Evolutionary conservation across 2,888 invertebrate species (phyloP).

Genomic region (Chaetoderma sp.): DNA sequence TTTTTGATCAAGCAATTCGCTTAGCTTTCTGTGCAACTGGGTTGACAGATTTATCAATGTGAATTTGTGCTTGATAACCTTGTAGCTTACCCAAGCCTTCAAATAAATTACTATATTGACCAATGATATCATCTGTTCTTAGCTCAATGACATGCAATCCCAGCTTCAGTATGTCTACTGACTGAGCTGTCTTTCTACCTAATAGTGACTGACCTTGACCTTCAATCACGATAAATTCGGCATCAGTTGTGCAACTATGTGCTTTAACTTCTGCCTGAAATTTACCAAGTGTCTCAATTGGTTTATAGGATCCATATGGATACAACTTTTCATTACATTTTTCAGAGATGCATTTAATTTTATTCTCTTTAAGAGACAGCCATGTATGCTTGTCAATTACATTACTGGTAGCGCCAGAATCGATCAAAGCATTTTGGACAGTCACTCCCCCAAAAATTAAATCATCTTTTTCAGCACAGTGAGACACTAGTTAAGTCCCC

Average conservation of each 20-base stretch:
- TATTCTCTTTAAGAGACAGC: constrained; percentile 2
- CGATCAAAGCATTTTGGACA: neutral
- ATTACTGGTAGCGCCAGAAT: constrained; percentile 15
- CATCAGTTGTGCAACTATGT: neutral
- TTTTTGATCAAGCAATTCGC: constrained; percentile 12
- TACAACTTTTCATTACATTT: neutral
- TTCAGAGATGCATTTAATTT: neutral
- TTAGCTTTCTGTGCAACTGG: constrained; percentile 31
- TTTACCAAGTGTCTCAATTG: neutral
- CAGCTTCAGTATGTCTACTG: neutral
- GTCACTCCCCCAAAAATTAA: constrained; percentile 1
- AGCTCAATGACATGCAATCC: neutral
- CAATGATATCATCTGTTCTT: too few relatives aligned
- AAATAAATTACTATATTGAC: constrained; percentile 19
- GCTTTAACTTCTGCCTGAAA: neutral
- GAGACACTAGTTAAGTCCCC: constrained; percentile 5
- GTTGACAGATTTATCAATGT: constrained; percentile 13
- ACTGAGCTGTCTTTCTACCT: neutral
- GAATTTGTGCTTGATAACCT: constrained; percentile 14
- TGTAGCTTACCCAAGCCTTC: constrained; percentile 33
- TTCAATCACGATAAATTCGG: constrained; percentile 1
- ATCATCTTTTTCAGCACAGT: constrained; percentile 4
- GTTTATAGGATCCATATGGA: neutral
- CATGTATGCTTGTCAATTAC: constrained; percentile 10
- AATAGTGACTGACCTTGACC: neutral